Conservation (phyloP, 2,797 vertebrate genomes). For the Xiphophorus birchmanni region DNA sequence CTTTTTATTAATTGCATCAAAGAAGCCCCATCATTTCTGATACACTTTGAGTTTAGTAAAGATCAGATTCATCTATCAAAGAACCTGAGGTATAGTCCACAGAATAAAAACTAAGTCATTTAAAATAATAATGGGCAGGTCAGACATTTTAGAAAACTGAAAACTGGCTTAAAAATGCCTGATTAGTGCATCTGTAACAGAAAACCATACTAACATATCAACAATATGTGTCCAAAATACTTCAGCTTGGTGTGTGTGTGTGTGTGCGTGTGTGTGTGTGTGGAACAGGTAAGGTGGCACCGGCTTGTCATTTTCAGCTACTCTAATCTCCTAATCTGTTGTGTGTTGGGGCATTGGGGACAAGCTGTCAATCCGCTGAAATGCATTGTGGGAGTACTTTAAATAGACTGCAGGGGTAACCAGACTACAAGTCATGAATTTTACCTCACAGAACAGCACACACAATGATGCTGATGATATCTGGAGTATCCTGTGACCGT, state of each 20-base stretch:
- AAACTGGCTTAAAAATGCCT: background rate
- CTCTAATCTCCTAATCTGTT: constrained; percentile 80
- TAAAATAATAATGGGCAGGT: background rate
- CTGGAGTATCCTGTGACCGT: background rate
- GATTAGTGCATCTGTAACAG: background rate
- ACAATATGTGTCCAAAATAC: background rate
- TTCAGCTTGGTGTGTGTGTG: background rate
- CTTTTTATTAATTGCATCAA: background rate
- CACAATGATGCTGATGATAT: background rate
- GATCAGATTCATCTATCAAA: background rate
- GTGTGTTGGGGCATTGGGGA: constrained; percentile 35
- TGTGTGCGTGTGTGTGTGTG: background rate
- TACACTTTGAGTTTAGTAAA: background rate
- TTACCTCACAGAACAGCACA: background rate
- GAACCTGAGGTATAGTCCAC: background rate
- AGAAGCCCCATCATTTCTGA: background rate
- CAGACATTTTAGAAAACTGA: background rate
- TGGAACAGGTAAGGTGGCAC: constrained; percentile 40
- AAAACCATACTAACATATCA: background rate
- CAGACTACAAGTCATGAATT: constrained; percentile 46
- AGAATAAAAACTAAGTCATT: background rate
- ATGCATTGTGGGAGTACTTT: constrained; percentile 62
- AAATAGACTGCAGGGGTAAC: constrained; percentile 50
- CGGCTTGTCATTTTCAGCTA: constrained; percentile 60
- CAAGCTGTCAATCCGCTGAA: constrained; percentile 55